Percentiles rank a stretch among this genome's conserved stretches.
phyloP scores from a whole-genome alignment of 2,888 invertebrate species.

The Odontothrips loti region DNA sequence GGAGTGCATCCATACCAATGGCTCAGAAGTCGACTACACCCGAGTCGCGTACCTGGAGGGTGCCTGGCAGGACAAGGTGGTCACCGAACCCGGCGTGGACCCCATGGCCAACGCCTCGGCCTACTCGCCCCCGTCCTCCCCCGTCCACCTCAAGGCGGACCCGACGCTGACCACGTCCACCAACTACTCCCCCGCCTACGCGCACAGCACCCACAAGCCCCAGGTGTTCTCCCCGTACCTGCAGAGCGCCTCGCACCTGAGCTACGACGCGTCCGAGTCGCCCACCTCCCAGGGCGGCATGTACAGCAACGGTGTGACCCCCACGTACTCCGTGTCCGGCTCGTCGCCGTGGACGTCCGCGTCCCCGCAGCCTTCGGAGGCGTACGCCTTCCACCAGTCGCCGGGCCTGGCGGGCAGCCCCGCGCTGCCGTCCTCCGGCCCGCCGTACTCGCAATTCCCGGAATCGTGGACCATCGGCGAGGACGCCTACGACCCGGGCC shows the following conservation, averaged over 20 bases:
- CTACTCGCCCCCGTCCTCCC: background rate
- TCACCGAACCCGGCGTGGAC: background rate
- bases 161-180: conserved; percentile 9
- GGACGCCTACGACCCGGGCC: background rate
- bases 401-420: background rate
- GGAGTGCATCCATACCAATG: background rate
- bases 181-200: conserved; percentile 14
- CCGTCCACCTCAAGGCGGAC: conserved; percentile 16
- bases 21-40: background rate
- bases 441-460: background rate
- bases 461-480: background rate
- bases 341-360: conserved; percentile 1
- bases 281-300: conserved; percentile 10
- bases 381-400: background rate
- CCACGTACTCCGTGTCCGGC: background rate
- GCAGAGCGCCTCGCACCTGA: background rate
- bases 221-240: conserved; percentile 1
- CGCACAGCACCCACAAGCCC: background rate
- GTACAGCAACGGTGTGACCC: conserved; percentile 5
- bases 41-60: background rate
- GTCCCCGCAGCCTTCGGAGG: conserved; percentile 7
- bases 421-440: background rate
- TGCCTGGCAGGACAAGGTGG: background rate
- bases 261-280: conserved; percentile 13
- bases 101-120: background rate